A percentile compares a stretch with the other conserved stretches of the same genome.
Conservation (phyloP, 2,797 vertebrate genomes). For the Poecilia wingei region DNA sequence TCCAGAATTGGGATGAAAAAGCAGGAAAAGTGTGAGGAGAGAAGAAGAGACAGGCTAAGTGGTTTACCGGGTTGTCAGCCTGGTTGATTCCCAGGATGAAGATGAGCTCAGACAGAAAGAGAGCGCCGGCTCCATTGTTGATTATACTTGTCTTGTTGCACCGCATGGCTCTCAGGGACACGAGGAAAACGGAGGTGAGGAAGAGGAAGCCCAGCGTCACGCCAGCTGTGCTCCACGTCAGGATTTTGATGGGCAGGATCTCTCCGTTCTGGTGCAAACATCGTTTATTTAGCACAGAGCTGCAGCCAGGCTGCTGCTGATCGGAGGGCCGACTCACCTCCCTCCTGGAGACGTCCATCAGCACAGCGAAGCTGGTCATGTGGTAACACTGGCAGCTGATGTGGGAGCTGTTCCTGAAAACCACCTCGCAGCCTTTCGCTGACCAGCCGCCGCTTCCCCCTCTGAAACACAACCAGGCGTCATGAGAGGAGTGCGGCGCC, state of each 20-base stretch:
- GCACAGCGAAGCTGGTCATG: conserved; percentile 95
- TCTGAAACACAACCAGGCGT: conserved; percentile 57
- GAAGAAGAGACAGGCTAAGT: background rate
- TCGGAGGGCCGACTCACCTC: conserved; percentile 79
- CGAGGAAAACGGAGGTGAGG: conserved; percentile 87
- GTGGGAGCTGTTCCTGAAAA: conserved; percentile 91
- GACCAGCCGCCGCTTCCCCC: conserved; percentile 89
- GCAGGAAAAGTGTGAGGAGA: background rate
- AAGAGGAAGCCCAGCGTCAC: conserved; percentile 89
- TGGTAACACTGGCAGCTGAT: conserved; percentile 97
- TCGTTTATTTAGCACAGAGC: background rate
- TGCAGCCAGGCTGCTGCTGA: background rate
- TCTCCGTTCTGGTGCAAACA: conserved; percentile 87
- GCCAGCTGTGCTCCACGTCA: conserved; percentile 88
- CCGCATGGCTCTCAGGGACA: conserved; percentile 82
- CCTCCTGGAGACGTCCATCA: conserved; percentile 94
- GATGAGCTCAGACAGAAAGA: conserved; percentile 90
- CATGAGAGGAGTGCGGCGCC: background rate
- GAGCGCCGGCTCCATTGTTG: conserved; percentile 85
- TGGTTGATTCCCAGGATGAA: conserved; percentile 96
- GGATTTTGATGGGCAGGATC: conserved; percentile 89
- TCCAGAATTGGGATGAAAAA: background rate
- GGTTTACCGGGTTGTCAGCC: conserved; percentile 87
- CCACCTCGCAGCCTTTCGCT: conserved; percentile 91
- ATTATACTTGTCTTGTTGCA: conserved; percentile 91